Evolutionary conservation across 2,113 vertebrate genomes (phyloP).

Genomic region (Brevimyrus niger): DNA sequence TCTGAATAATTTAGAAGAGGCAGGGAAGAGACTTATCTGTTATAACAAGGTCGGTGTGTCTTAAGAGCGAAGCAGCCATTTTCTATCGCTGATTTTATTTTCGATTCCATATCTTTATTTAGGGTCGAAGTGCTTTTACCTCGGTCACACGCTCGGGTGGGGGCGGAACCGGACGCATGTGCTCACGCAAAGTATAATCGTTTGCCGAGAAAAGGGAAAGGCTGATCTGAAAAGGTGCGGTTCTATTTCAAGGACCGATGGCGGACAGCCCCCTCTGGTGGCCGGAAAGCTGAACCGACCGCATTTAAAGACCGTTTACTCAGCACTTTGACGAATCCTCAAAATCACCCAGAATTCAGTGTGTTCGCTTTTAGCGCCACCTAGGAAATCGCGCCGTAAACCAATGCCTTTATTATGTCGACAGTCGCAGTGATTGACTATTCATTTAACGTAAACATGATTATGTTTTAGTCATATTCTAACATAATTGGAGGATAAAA

Average conservation of each 20-base stretch:
- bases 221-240: slow-evolving; percentile 7
- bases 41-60: slow-evolving; percentile 2
- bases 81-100: not conserved
- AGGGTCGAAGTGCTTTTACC: not conserved
- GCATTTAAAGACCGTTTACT: not conserved
- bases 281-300: not conserved
- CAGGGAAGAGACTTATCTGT: slow-evolving; percentile 2
- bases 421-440: not conserved
- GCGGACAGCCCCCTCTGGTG: slow-evolving; percentile 56
- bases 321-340: not conserved
- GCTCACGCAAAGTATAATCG: not conserved
- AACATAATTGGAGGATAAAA: not conserved
- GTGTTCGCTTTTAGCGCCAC: not conserved
- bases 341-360: not conserved
- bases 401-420: not conserved
- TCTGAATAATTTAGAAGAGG: slow-evolving; percentile 18
- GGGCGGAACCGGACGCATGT: not conserved
- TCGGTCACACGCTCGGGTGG: not conserved
- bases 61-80: not conserved
- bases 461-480: not conserved
- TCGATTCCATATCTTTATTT: not conserved
- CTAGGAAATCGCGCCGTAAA: not conserved
- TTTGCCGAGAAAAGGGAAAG: not conserved
- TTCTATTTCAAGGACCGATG: slow-evolving; percentile 23
- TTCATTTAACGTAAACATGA: not conserved